Base-by-base conservation (phyloP, 2,888 invertebrate species). In the Eristalinus aeneus region DNA sequence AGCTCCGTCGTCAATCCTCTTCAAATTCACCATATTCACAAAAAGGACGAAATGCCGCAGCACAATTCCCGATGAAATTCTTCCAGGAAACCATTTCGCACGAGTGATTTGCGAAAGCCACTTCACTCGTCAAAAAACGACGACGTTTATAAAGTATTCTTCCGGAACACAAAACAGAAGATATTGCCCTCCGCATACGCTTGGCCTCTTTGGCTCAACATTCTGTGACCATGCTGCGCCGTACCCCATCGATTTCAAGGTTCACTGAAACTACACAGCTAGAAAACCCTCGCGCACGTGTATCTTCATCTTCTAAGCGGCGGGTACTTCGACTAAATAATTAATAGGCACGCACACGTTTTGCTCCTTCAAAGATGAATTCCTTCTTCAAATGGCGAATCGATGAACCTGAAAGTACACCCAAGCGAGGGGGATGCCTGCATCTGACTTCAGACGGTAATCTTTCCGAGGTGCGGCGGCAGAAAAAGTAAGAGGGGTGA, bases 281-380 rank as follows among this genome's bases (percentile, higher is more conserved):
- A 12, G 56, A 23, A 56, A 56, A 23, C 12, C n/a, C 11, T 27
- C 23, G 23, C 56, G 23, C 61, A 63, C 34, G 61, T 63, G 61
- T 32, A 63, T 11, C 61, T 34, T n/a, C 10, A 16, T n/a, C 61
- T 32, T 20, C 34, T 63, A 16, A 0, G 31, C 31, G 34, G 11
- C 16, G 1, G 36, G 60, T 60, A 36, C 58, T 60, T 71, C 56
- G 22, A 20, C 27, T 68, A 58, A 56, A 58, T 69, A 69, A 69
- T 69, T 69, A 36, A 60, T 20, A 27, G 60, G 22, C 39, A n/a
- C 27, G 31, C 22, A 22, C 23, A 23, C 56, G 56, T 46, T 46
- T 46, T 46, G 46, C 46, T 46, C 46, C 46, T 46, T 46, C 46
- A 46, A 46, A 16, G 46, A 46, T 46, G 27, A 27, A 27, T 27